phyloP scores from a whole-genome alignment of 1,140 invertebrate species.

The Hypsibius dujardini region DNA sequence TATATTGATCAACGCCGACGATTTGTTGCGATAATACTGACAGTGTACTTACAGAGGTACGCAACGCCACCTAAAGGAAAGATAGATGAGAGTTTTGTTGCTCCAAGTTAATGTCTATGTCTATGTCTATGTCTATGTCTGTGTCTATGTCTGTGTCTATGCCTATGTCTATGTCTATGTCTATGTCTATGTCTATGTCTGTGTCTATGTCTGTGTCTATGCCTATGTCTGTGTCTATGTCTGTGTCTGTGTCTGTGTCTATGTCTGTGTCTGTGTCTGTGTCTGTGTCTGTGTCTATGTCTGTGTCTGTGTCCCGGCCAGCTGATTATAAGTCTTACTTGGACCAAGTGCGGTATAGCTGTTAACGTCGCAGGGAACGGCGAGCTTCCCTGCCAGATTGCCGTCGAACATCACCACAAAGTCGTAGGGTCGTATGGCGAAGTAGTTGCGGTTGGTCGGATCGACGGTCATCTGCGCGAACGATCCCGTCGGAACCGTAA shows the following conservation, averaged over 20 bases:
- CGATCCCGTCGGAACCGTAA: neutral
- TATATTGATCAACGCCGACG: neutral
- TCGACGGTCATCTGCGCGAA: neutral
- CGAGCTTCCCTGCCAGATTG: neutral
- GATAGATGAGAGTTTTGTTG: neutral
- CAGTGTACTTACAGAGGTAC: neutral
- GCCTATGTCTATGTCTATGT: too few species aligned
- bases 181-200: too few species aligned
- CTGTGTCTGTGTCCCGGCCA: too few species aligned
- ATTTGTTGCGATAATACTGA: neutral
- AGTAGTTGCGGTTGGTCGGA: neutral
- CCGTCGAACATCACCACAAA: constrained; percentile 1
- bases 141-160: too few species aligned
- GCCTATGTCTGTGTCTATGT: too few species aligned
- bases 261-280: too few species aligned
- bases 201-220: too few species aligned
- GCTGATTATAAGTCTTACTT: neutral
- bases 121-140: too few species aligned
- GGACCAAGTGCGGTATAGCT: neutral
- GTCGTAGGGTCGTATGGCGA: neutral
- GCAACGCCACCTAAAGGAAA: neutral
- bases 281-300: too few species aligned
- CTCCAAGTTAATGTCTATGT: neutral
- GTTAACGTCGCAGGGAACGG: neutral
- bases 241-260: too few species aligned